These are phyloP conservation scores for Pyralis farinalis DNA, from an alignment of 2,888 invertebrate genomes.

Conservation along the genomic window DNA sequence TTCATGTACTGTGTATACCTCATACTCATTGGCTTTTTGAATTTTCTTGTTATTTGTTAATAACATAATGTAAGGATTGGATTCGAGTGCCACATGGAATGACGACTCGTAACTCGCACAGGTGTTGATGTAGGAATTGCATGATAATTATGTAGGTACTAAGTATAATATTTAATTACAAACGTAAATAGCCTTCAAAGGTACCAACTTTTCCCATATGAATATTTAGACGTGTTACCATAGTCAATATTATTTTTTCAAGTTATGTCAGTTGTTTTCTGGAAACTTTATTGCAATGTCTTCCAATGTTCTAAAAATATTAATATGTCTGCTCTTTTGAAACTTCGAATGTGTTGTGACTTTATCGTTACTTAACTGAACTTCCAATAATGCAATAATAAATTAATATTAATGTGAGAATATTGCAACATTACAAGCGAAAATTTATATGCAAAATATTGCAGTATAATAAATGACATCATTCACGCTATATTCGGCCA, in stretches of 20 bases:
- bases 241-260: no score
- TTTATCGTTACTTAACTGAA: constrained; percentile 9
- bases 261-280: constrained; percentile 6
- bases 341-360: constrained; percentile 21
- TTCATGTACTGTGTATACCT: constrained; percentile 27
- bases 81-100: constrained; percentile 8
- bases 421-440: constrained; percentile 16
- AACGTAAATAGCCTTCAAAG: background rate
- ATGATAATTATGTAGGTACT: background rate
- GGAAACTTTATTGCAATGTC: constrained; percentile 17
- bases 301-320: constrained; percentile 19
- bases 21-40: constrained; percentile 29
- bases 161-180: background rate
- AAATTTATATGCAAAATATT: constrained; percentile 14
- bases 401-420: constrained; percentile 6
- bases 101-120: constrained; percentile 9
- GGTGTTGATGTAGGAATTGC: constrained; percentile 11
- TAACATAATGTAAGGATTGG: constrained; percentile 7
- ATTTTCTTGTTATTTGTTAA: constrained; percentile 13
- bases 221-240: no score
- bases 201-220: background rate
- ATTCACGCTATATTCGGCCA: constrained; percentile 21
- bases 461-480: constrained; percentile 17
- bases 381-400: constrained; percentile 19
- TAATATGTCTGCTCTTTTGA: constrained; percentile 8